Base-by-base conservation (phyloP, 1,140 invertebrate species). In the Temnothorax nylanderi region DNA sequence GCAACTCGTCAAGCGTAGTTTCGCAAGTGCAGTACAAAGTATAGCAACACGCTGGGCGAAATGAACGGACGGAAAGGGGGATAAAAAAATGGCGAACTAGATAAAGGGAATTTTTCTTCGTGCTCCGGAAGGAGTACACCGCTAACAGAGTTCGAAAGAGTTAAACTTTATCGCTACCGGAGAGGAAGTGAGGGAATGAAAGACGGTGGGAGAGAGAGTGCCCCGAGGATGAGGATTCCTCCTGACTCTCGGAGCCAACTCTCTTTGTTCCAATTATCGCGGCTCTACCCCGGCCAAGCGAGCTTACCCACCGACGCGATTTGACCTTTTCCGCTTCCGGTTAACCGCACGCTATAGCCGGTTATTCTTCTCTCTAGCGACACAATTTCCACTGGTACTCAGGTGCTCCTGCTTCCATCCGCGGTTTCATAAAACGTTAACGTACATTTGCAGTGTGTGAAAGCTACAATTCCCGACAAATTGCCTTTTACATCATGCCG, bases 201-300 rank as follows among this genome's bases (percentile, higher is more conserved):
- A 65, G 49, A 85, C 62, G 54, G 32, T 65, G 44, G n/a, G 47
- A 34, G 34, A 65, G 77, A 69, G 56, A n/a, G 54, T 26, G 58
- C 41, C 47, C 64, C 11, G 60, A 85, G 80, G 58, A 74, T 26
- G 89, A 32, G 87, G 72, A 87, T 81, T 87, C 69, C 86, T 88
- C 87, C 85, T 75, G 74, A 85, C 75, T 88, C 90, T 72, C 85
- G 85, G 85, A 91, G 77, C 54, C 86, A 86, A 91, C 86, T 92
- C 91, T 89, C 91, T 92, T 92, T 92, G 92, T 93, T 93, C 90
- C 89, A 93, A 92, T 93, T 93, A 92, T 93, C 91, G 88, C 91
- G 81, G 86, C 86, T 87, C 72, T 88, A 60, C 87, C 89, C 82
- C 86, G 85, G 84, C 78, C 88, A 54, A 80, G 72, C 87, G 87